Evolutionary conservation across 2,113 vertebrate species (phyloP).

Genomic region (Cacatua alba): DNA sequence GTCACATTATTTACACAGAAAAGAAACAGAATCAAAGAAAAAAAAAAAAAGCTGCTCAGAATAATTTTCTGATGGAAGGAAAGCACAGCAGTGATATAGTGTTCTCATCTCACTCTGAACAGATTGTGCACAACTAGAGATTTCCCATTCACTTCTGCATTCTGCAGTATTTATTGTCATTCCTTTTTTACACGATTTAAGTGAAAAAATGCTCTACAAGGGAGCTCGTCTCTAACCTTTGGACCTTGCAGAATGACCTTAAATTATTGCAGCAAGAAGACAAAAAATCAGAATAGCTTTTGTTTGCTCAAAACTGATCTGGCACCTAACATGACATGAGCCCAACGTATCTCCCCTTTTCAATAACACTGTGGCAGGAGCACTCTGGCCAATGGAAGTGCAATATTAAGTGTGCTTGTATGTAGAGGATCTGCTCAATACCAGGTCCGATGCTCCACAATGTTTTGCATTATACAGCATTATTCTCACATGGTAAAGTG

Average conservation of each 20-base stretch:
- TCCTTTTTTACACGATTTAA: background rate
- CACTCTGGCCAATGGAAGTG: fast-evolving
- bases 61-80: background rate
- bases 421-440: background rate
- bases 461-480: background rate
- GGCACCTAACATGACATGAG: fast-evolving
- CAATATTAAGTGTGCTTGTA: background rate
- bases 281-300: background rate
- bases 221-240: background rate
- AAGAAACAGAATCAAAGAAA: background rate
- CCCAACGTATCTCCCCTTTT: background rate
- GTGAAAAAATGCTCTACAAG: background rate
- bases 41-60: background rate
- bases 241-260: background rate
- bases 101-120: background rate
- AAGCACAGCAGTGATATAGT: background rate
- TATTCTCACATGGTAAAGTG: background rate
- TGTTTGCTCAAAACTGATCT: background rate
- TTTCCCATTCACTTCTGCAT: background rate
- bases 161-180: background rate
- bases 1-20: background rate
- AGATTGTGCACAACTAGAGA: background rate
- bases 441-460: fast-evolving
- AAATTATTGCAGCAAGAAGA: background rate
- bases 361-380: background rate